phyloP scores from a whole-genome alignment of 2,797 vertebrate species.

The Amblyopsis hoosieri region DNA sequence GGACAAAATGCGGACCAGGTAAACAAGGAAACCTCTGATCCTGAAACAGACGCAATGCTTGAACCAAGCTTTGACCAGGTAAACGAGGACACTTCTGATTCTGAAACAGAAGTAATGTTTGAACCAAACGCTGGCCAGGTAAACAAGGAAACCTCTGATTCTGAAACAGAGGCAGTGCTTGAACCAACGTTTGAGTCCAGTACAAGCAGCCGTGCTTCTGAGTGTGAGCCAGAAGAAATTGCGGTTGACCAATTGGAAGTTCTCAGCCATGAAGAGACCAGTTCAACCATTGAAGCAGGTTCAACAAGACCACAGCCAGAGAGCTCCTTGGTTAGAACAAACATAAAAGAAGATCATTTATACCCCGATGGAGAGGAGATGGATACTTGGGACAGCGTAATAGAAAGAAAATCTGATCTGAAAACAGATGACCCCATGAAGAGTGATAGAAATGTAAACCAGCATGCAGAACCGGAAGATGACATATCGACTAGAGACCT shows the following conservation, averaged over 20 bases:
- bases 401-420: constrained; percentile 51
- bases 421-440: constrained; percentile 21
- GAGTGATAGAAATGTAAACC: constrained; percentile 34
- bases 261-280: constrained; percentile 19
- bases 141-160: constrained; percentile 46
- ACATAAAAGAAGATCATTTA: constrained; percentile 50
- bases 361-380: constrained; percentile 72
- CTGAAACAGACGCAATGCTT: constrained; percentile 43
- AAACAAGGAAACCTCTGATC: constrained; percentile 46
- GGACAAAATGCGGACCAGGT: constrained; percentile 12
- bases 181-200: constrained; percentile 43
- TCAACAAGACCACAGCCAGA: constrained; percentile 20
- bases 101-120: not conserved
- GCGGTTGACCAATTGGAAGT: constrained; percentile 18
- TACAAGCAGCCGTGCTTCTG: constrained; percentile 40
- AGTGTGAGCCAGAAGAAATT: constrained; percentile 36
- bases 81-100: constrained; percentile 37
- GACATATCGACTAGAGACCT: constrained; percentile 57
- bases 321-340: not conserved
- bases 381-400: constrained; percentile 71
- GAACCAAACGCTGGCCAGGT: constrained; percentile 17
- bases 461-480: constrained; percentile 63
- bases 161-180: constrained; percentile 43
- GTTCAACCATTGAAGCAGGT: constrained; percentile 9
- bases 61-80: constrained; percentile 44